Evolutionary conservation across 2,113 vertebrate genomes (phyloP), one percentile per base, ranked within the genome.

Genomic region (Marmota flaviventris): DNA sequence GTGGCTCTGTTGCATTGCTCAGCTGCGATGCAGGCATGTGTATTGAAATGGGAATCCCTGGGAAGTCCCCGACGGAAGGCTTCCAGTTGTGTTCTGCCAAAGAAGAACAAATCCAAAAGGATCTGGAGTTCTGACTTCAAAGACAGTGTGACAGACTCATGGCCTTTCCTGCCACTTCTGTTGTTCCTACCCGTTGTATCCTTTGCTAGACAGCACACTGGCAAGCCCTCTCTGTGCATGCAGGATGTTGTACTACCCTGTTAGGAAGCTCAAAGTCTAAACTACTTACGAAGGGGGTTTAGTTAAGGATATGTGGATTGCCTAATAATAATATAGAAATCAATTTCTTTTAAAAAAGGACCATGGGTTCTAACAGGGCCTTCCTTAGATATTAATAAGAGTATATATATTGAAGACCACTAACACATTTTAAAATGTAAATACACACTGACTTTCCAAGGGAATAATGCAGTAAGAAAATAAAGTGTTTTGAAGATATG

Each of bases 31-130:
- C 70, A 56, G 69, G 45, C 78, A 53, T 20, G 17, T 1, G 83
- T 65, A 94, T 63, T 97, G 92, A 97, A 90, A 79, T 73, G 81
- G 89, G 77, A 85, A 77, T 88, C 97, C 77, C 94, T 96, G 53
- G 92, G 89, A 95, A 97, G 96, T 97, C 81, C 76, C 93, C 18
- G 42, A 61, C 72, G 93, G 95, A 93, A 97, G 96, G 65, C 53
- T 93, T 95, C 92, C 84, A 89, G 87, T 86, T 73, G 34, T 93
- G 87, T 87, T 90, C 94, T 95, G 51, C 90, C 25, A 34, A 91
- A 93, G 69, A 73, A 89, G 92, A 93, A 75, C 65, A 97, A 81
- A 56, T 63, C 87, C 84, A 90, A 97, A 97, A 65, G 63, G 76
- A 93, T 76, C n/a, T 63, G 29, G 53, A 61, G 65, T 93, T 86